Percentiles rank a stretch among this genome's conserved stretches.
These are phyloP conservation scores for Columba janthina DNA, from an alignment of 2,113 vertebrate species.

Conservation along the genomic window DNA sequence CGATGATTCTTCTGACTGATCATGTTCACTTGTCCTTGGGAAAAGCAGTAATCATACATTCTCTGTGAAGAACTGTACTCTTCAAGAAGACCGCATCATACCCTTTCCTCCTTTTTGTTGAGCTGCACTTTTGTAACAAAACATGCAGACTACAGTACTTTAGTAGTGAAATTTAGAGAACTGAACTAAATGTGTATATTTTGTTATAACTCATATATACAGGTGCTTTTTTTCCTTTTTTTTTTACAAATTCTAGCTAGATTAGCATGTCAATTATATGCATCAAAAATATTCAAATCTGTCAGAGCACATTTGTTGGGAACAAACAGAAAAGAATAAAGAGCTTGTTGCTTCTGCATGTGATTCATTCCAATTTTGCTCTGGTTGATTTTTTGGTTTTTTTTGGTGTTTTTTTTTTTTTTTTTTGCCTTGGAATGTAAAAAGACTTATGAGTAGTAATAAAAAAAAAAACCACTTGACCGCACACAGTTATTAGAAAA, in stretches of 20 bases:
- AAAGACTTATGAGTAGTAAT: not conserved
- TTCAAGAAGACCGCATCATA: not conserved
- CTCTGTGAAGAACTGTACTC: not conserved
- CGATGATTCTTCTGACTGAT: not conserved
- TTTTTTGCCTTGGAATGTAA: not conserved
- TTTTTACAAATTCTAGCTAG: too few relatives aligned
- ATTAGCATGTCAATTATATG: too few relatives aligned
- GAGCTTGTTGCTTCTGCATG: not conserved
- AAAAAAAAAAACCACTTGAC: not conserved
- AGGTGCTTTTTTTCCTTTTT: too few relatives aligned
- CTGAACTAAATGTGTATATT: not conserved
- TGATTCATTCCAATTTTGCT: not conserved
- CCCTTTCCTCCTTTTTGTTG: not conserved
- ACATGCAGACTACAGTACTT: not conserved
- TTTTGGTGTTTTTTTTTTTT: not conserved
- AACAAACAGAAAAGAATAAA: too few relatives aligned
- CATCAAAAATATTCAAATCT: too few relatives aligned
- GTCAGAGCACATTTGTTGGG: too few relatives aligned
- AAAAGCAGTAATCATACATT: not conserved
- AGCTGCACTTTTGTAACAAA: not conserved
- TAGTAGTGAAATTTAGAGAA: not conserved
- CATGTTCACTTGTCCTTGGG: not conserved
- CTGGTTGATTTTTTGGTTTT: not conserved
- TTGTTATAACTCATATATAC: not conserved
- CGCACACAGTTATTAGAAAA: not conserved